Conservation (phyloP, 1,140 invertebrate species). For the Drepana arcuata region DNA sequence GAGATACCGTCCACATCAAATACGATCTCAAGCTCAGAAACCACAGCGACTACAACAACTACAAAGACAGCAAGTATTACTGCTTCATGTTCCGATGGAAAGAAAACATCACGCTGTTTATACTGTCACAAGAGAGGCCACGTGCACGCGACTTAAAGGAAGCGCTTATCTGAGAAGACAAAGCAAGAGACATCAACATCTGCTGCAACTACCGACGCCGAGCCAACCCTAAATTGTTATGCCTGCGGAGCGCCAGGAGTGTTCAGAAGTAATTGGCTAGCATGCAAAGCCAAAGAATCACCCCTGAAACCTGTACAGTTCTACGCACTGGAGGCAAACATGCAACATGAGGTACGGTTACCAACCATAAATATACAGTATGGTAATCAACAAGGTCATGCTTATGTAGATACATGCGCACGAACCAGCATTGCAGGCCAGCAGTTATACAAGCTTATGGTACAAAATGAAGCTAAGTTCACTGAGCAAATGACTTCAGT, state of each 20-base stretch:
- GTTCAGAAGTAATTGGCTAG: background rate
- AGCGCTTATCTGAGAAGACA: background rate
- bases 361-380: background rate
- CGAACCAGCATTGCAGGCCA: background rate
- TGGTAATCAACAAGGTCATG: background rate
- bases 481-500: background rate
- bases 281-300: background rate
- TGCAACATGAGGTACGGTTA: background rate
- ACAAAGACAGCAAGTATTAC: too few relatives aligned
- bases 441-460: background rate
- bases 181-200: background rate
- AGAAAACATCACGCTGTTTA: background rate
- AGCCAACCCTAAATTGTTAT: background rate
- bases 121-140: background rate
- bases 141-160: background rate
- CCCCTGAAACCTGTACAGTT: background rate
- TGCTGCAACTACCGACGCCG: background rate
- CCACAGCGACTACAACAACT: too few relatives aligned
- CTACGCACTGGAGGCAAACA: background rate
- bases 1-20: too few relatives aligned
- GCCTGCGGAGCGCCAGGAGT: background rate
- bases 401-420: background rate
- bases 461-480: background rate
- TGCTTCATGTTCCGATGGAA: too few relatives aligned
- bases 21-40: too few relatives aligned